Evolutionary conservation across 2,113 vertebrate genomes (phyloP).

Genomic region (Poecilia latipinna): DNA sequence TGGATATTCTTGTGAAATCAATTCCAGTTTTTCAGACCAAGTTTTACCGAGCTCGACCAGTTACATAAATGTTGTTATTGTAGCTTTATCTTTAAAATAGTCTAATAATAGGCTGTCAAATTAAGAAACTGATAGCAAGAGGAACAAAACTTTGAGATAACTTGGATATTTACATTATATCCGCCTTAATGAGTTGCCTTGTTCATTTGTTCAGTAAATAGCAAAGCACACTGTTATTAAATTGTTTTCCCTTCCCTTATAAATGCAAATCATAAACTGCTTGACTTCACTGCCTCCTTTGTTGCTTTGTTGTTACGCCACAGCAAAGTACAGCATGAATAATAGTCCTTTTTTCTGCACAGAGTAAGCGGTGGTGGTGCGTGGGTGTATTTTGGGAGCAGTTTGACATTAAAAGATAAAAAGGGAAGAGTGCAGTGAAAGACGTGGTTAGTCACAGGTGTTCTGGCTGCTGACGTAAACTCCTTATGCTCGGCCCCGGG

Average conservation of each 20-base stretch:
- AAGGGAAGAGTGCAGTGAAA: slow-evolving; percentile 59
- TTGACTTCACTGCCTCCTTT: slow-evolving; percentile 13
- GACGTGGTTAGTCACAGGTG: slow-evolving; percentile 69
- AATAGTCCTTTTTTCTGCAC: slow-evolving; percentile 55
- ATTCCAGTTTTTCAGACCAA: no score
- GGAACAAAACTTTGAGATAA: neutral
- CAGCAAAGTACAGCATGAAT: slow-evolving; percentile 48
- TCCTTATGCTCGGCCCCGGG: slow-evolving; percentile 42
- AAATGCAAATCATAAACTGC: slow-evolving; percentile 29
- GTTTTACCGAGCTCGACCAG: no score
- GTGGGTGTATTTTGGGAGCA: slow-evolving; percentile 65
- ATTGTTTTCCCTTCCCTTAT: slow-evolving; percentile 11
- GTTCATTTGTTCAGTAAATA: slow-evolving; percentile 16
- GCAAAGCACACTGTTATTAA: slow-evolving; percentile 31
- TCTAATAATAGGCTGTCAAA: neutral
- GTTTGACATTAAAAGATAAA: slow-evolving; percentile 65
- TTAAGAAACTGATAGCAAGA: neutral
- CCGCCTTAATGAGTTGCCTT: neutral
- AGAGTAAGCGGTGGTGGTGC: slow-evolving; percentile 55
- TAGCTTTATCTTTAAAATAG: neutral
- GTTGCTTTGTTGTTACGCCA: slow-evolving; percentile 23
- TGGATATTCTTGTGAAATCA: neutral
- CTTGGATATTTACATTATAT: neutral
- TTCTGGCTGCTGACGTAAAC: slow-evolving; percentile 60
- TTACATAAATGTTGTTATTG: no score